Percentiles rank a stretch among this genome's conserved stretches.
These are phyloP conservation scores for Acronicta aceris DNA, from an alignment of 2,888 invertebrate species.

Conservation along the genomic window DNA sequence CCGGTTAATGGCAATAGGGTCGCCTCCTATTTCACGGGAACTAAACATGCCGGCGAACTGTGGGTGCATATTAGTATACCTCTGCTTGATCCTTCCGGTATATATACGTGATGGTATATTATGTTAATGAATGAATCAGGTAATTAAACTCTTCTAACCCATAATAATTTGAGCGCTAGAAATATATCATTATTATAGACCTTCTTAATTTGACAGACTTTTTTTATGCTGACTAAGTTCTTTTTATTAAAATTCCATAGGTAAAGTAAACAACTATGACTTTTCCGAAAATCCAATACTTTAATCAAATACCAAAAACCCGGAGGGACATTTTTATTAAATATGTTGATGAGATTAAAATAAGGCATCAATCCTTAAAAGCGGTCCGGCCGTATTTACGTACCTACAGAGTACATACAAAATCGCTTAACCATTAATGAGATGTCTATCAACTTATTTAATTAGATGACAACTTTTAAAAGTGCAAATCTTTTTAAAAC, in stretches of 20 bases:
- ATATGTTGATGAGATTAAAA: constrained; percentile 11
- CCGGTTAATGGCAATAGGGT: too few relatives aligned
- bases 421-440: background rate
- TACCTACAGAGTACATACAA: background rate
- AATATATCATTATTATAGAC: too few relatives aligned
- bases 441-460: constrained; percentile 6
- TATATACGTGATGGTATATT: too few relatives aligned
- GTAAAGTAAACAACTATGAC: background rate
- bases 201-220: background rate
- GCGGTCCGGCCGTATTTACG: background rate
- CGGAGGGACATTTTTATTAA: background rate
- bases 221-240: background rate
- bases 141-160: too few relatives aligned
- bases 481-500: constrained; percentile 31
- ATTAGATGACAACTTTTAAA: constrained; percentile 17
- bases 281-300: constrained; percentile 3
- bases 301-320: background rate
- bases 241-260: background rate
- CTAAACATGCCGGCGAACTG: too few relatives aligned
- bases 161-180: too few relatives aligned
- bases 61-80: too few relatives aligned
- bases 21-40: too few relatives aligned
- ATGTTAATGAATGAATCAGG: too few relatives aligned
- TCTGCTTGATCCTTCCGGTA: too few relatives aligned
- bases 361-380: constrained; percentile 15